Evolutionary conservation across 2,797 vertebrate species (phyloP).

Genomic region (Spondyliosoma cantharus): DNA sequence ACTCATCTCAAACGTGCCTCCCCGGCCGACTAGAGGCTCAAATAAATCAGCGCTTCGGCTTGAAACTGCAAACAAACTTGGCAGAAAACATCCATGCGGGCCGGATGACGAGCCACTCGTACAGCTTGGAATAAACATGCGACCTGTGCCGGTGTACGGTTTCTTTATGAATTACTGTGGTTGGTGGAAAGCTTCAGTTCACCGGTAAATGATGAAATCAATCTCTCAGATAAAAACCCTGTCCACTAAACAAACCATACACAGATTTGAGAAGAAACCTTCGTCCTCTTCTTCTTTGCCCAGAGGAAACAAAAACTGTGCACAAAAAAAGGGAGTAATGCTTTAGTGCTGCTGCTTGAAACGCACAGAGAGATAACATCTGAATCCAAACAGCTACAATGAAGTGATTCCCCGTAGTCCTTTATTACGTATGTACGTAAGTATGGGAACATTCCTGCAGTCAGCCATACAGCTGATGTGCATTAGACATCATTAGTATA

Average conservation of each 20-base stretch:
- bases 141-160: conserved; percentile 6
- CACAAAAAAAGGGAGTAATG: not conserved
- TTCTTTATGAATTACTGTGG: conserved; percentile 5
- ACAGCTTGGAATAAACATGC: conserved; percentile 22
- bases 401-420: conserved; percentile 4
- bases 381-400: conserved; percentile 33
- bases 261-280: not conserved
- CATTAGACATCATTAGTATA: conserved; percentile 38
- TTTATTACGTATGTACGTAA: conserved; percentile 32
- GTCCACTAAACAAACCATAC: not conserved
- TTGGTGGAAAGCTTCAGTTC: not conserved
- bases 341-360: conserved; percentile 4
- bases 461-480: conserved; percentile 38
- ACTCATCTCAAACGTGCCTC: conserved; percentile 41
- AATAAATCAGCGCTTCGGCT: conserved; percentile 58
- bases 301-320: conserved; percentile 3
- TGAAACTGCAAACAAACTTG: conserved; percentile 57
- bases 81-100: conserved; percentile 35
- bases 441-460: conserved; percentile 50
- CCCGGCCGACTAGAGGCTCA: conserved; percentile 31
- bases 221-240: not conserved
- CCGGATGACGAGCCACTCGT: not conserved
- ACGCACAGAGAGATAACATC: conserved; percentile 41
- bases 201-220: not conserved
- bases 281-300: not conserved